Percentiles rank a stretch among this genome's conserved stretches.
phyloP scores from a whole-genome alignment of 2,888 invertebrate genomes.

The Sericinus montela region DNA sequence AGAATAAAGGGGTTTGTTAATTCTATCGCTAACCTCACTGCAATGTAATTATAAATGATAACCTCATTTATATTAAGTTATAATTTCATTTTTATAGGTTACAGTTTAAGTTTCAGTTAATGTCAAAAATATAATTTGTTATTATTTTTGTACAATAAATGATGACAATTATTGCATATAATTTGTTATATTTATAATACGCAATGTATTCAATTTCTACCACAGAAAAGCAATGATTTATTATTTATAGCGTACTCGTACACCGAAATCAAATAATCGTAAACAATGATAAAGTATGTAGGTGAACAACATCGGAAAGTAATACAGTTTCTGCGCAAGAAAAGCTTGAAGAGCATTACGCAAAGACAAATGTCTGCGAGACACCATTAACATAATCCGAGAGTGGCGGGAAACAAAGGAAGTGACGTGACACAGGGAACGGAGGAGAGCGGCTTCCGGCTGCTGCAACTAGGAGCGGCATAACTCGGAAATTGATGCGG shows the following conservation, averaged over 20 bases:
- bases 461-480: constrained; percentile 29
- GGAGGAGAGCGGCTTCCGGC: constrained; percentile 40
- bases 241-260: constrained; percentile 17
- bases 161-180: no score
- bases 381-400: constrained; percentile 71
- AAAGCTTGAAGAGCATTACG: constrained; percentile 58
- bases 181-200: constrained; percentile 4
- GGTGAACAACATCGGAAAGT: constrained; percentile 58
- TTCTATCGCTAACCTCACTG: no score
- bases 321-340: constrained; percentile 47
- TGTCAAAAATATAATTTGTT: no score
- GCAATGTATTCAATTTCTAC: constrained; percentile 4
- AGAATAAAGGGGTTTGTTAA: no score
- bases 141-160: no score
- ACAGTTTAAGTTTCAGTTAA: no score
- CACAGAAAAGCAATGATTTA: constrained; percentile 19
- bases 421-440: constrained; percentile 49
- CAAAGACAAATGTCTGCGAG: constrained; percentile 70
- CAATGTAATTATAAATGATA: no score
- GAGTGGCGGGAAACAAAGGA: constrained; percentile 57
- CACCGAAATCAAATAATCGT: constrained; percentile 38
- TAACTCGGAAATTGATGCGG: constrained; percentile 43
- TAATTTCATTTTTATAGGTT: no score
- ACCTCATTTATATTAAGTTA: no score
- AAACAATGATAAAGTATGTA: constrained; percentile 53